A percentile compares a stretch with the other conserved stretches of the same genome.
Conservation (phyloP, 2,888 invertebrate genomes). For the Lamproptera curius region DNA sequence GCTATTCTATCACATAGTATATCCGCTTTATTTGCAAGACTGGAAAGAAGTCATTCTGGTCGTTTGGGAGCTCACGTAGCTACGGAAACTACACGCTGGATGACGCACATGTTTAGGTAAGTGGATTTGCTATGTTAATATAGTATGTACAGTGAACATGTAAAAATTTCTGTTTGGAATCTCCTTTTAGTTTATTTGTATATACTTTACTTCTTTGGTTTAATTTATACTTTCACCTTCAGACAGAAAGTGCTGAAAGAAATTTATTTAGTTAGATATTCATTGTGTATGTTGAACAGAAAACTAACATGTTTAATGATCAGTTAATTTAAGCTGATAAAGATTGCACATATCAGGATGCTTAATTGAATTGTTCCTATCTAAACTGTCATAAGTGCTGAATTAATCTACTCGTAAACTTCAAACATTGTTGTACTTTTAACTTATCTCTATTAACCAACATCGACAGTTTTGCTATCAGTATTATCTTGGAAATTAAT, state of each 20-base stretch:
- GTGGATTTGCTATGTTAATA: too few species aligned
- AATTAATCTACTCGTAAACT: too few species aligned
- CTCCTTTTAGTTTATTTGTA: not conserved
- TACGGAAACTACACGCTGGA: slow-evolving; percentile 92
- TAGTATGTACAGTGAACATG: not conserved
- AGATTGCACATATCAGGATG: too few species aligned
- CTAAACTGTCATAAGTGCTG: too few species aligned
- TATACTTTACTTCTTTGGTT: not conserved
- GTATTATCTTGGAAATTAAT: not conserved
- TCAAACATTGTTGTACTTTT: too few species aligned
- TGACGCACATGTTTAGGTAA: slow-evolving; percentile 90
- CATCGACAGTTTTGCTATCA: not conserved
- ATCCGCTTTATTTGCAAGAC: slow-evolving; percentile 90
- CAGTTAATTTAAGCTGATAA: too few species aligned
- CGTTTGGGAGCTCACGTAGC: slow-evolving; percentile 89
- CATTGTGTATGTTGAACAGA: too few species aligned
- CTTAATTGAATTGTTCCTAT: too few species aligned
- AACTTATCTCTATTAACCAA: not conserved
- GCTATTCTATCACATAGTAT: slow-evolving; percentile 92
- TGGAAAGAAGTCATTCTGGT: slow-evolving; percentile 88
- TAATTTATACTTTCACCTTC: not conserved
- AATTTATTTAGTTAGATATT: too few species aligned
- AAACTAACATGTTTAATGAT: too few species aligned
- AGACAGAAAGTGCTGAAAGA: not conserved
- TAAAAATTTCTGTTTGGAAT: not conserved